Conservation (phyloP, 2,797 vertebrate genomes). For the Anguilla marmorata region DNA sequence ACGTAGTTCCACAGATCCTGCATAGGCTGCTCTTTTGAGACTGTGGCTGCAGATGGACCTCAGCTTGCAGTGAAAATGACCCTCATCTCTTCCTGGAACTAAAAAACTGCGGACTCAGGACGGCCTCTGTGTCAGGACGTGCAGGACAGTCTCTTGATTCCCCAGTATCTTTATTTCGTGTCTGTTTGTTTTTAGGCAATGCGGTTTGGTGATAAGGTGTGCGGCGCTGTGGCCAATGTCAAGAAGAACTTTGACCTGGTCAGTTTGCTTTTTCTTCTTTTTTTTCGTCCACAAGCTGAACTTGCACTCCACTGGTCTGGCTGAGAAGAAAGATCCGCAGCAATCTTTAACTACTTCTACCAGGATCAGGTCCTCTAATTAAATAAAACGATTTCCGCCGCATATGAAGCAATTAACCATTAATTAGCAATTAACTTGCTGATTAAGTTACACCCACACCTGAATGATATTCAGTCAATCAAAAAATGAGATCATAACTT, state of each 20-base stretch:
- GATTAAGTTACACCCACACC: no score
- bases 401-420: background rate
- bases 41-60: background rate
- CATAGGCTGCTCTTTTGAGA: background rate
- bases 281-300: background rate
- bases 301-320: background rate
- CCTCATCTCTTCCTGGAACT: background rate
- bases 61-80: background rate
- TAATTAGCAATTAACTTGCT: background rate
- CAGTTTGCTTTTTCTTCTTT: background rate
- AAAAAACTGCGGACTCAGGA: background rate
- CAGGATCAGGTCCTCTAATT: background rate
- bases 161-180: background rate
- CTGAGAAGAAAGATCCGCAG: background rate
- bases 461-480: background rate
- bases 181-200: slow-evolving; percentile 4
- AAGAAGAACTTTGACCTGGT: slow-evolving; percentile 8
- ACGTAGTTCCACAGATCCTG: background rate
- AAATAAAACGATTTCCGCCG: background rate
- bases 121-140: background rate
- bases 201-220: background rate
- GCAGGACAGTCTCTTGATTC: background rate
- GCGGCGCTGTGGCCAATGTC: slow-evolving; percentile 8
- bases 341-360: background rate
- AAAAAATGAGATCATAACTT: background rate